Evolutionary conservation across 2,113 vertebrate species (phyloP).

Genomic region (Larimichthys polyactis): DNA sequence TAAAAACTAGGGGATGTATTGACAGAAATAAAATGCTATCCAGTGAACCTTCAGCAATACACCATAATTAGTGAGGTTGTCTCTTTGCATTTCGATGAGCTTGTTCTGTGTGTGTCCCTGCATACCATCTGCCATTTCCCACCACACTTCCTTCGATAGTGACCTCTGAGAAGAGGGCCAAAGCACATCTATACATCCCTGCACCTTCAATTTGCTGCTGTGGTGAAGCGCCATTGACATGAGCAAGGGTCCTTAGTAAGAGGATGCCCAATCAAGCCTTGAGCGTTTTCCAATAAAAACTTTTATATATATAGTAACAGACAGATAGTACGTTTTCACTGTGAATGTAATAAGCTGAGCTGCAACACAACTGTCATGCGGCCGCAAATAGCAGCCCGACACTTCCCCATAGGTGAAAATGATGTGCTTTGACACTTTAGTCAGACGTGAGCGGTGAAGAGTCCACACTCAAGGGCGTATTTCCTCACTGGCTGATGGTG

Average conservation of each 20-base stretch:
- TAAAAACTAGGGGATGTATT: neutral
- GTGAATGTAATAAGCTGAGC: slow-evolving; percentile 14
- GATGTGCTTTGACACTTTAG: slow-evolving; percentile 50
- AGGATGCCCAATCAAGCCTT: neutral
- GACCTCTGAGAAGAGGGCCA: slow-evolving; percentile 16
- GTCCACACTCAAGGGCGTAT: neutral
- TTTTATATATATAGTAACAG: neutral
- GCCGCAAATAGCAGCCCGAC: slow-evolving; percentile 27
- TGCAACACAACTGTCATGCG: slow-evolving; percentile 9
- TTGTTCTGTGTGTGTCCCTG: neutral
- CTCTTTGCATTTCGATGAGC: neutral
- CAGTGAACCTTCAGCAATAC: neutral
- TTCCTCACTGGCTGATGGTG: neutral
- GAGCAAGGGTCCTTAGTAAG: too few species aligned
- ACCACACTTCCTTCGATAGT: neutral
- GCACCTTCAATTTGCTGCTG: neutral
- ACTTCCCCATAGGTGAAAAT: slow-evolving; percentile 43
- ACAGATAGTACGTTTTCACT: slow-evolving; percentile 9
- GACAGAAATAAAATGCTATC: neutral
- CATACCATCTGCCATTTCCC: neutral
- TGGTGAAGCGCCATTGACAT: neutral
- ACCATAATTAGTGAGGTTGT: neutral
- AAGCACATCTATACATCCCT: slow-evolving; percentile 5
- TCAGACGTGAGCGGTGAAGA: slow-evolving; percentile 18
- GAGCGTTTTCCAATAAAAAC: neutral